A percentile compares a stretch with the other conserved stretches of the same genome.
phyloP scores from a whole-genome alignment of 2,888 invertebrate genomes.

The Euzetes globulus region DNA sequence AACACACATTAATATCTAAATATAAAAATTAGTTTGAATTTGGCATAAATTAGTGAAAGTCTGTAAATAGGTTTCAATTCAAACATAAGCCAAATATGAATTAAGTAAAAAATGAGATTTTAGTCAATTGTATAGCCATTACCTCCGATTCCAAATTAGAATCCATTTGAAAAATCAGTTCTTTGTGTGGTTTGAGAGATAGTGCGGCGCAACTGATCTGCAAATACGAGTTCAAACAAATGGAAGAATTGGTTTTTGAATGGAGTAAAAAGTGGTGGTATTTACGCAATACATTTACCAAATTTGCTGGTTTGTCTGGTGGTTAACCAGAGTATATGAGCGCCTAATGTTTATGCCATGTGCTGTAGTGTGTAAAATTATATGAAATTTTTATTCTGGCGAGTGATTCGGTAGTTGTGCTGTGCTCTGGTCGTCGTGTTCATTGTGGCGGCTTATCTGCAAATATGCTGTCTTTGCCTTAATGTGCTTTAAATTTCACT shows the following conservation, averaged over 20 bases:
- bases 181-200: background rate
- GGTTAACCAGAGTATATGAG: background rate
- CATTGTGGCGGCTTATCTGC: conserved; percentile 27
- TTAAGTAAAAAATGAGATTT: no score
- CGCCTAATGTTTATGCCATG: background rate
- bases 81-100: background rate
- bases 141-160: background rate
- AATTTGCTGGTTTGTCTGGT: background rate
- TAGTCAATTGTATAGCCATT: background rate
- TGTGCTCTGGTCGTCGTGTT: background rate
- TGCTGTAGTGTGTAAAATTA: conserved; percentile 20
- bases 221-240: conserved; percentile 3
- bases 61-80: background rate
- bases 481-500: conserved; percentile 19
- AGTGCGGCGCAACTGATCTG: background rate
- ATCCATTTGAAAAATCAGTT: background rate
- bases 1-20: background rate
- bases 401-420: background rate
- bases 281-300: background rate
- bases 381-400: conserved; percentile 22
- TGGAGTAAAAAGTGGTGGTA: background rate
- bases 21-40: background rate
- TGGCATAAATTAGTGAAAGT: background rate
- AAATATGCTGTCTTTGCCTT: background rate
- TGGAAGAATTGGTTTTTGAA: conserved; percentile 22